A percentile compares a stretch with the other conserved stretches of the same genome.
These are phyloP conservation scores for Danio rerio DNA, from an alignment of 2,113 vertebrate genomes.

Conservation along the genomic window GRCz12tu NC_133183.1:27869001-27869500, in stretches of 20 bases:
- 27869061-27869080: no score
- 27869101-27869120: not conserved
- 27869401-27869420: not conserved
- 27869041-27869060: not conserved
- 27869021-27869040: no score
- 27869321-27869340: not conserved
- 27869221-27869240: not conserved
- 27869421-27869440: slow-evolving; percentile 60
- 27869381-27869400: not conserved
- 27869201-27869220: not conserved
- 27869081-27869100: not conserved
- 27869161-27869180: not conserved
- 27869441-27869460: slow-evolving; percentile 67
- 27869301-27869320: not conserved
- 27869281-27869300: not conserved
- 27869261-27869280: no score
- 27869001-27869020: not conserved
- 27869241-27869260: not conserved
- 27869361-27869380: not conserved
- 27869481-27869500: slow-evolving; percentile 74
- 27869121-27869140: no score
- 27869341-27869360: not conserved
- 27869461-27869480: slow-evolving; percentile 67
- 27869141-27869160: not conserved
- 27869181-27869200: not conserved